These are phyloP conservation scores for fruit fly (Drosophila melanogaster) DNA, from an alignment of 1,140 invertebrate genomes.

Conservation along the genomic window DNA sequence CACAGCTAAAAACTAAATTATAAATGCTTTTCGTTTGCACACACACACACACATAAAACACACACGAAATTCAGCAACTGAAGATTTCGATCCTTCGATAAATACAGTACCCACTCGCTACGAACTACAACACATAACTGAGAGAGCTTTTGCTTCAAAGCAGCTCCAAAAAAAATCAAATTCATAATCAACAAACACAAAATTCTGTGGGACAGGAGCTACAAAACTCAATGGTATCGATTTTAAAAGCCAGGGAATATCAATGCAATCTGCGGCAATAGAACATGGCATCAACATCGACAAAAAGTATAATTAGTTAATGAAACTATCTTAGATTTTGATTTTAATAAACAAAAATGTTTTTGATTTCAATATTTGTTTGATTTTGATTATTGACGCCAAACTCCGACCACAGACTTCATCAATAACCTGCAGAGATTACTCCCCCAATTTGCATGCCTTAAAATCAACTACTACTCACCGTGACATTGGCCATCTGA, in stretches of 20 bases:
- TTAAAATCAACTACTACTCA: constrained; percentile 34
- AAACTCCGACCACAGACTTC: neutral
- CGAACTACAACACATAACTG: constrained; percentile 23
- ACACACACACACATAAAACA: constrained; percentile 2
- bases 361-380: no score
- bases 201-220: constrained; percentile 12
- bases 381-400: no score
- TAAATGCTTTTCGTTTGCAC: constrained; percentile 6
- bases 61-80: constrained; percentile 13
- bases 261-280: neutral
- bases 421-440: no score
- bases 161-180: constrained; percentile 9
- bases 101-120: constrained; percentile 1
- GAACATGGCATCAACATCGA: no score
- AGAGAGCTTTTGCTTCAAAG: neutral
- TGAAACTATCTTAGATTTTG: no score
- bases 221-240: neutral
- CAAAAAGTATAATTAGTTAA: no score
- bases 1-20: constrained; percentile 23
- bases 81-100: neutral
- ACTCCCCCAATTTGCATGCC: neutral
- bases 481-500: constrained; percentile 63
- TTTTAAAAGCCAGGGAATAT: neutral
- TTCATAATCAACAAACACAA: constrained; percentile 23
- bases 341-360: no score